Evolutionary conservation across 2,113 vertebrate genomes (phyloP), one percentile per base, ranked within the genome.

Genomic region (Pelobates fuscus): DNA sequence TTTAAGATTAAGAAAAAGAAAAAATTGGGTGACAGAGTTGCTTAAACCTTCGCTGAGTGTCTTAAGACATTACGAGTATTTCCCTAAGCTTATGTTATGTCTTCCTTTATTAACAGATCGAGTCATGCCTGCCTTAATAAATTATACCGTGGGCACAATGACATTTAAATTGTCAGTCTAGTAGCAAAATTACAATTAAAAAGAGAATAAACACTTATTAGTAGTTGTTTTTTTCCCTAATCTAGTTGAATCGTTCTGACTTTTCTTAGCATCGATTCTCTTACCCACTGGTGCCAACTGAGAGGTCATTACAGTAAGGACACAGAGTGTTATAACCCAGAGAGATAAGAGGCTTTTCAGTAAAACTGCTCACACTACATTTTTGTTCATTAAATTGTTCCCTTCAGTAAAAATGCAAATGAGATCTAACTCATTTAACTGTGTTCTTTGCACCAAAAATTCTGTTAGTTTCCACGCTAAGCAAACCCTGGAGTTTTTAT

Each of bases 361-460:
- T 62, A 21, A 20, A 15, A 54, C 1, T 25, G 26, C 66, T 54
- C 46, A 68, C 18, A n/a, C 26, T 24, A 54, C 46, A 23, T 3
- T 68, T 68, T 29, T 20, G 7, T 49, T 26, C 62, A 15, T 66
- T 46, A 66, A 15, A 55, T 23, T 23, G 52, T 55, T 20, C 52
- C 52, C 52, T 55, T 55, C 52, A 17, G 63, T 15, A 20, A 66
- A 66, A 21, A 66, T 66, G 37, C 14, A 25, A 66, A 66, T 66
- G 41, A 46, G 20, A 26, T 44, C 20, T 25, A 66, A 66, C 5
- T 25, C 12, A 46, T 66, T 43, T 44, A 41, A 21, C 41, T 26
- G 21, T 8, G 17, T 17, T 46, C 23, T 66, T 23, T 24, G 41
- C 63, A 10, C 11, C 8, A 66, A 41, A 44, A 15, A 44, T 18